Percentiles rank a stretch among this genome's conserved stretches.
phyloP scores from a whole-genome alignment of 2,113 vertebrate species.

The Loxodonta africana region DNA sequence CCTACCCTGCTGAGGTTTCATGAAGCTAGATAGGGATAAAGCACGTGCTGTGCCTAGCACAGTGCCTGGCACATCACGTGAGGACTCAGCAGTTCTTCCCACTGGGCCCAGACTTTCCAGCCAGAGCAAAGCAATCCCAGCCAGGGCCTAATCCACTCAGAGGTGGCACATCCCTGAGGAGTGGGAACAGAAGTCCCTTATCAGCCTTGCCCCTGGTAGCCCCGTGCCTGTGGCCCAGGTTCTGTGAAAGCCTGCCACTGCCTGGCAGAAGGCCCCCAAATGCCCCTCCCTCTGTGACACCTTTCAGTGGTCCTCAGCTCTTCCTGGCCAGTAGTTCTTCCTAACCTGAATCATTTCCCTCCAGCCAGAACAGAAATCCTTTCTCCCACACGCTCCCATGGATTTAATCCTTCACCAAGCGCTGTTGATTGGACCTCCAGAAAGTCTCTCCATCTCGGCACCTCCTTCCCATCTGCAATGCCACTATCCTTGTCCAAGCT shows the following conservation, averaged over 20 bases:
- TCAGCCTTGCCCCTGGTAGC: background rate
- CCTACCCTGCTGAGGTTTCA: background rate
- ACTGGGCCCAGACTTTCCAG: background rate
- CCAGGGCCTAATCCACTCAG: background rate
- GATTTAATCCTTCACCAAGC: background rate
- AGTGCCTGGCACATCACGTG: too few species aligned
- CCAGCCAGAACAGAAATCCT: conserved; percentile 5
- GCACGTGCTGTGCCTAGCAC: background rate
- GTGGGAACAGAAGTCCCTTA: background rate
- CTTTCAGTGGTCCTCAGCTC: background rate
- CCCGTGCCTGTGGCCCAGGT: background rate
- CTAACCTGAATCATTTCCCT: background rate
- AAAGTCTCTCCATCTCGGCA: background rate
- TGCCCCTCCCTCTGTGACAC: background rate
- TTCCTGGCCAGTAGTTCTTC: background rate
- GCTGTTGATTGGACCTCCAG: background rate
- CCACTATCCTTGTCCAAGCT: background rate
- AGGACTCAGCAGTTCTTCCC: background rate
- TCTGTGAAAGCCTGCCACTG: background rate
- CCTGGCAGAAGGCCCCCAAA: background rate
- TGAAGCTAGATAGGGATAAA: background rate
- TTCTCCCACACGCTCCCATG: background rate
- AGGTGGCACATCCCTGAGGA: background rate
- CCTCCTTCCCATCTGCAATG: background rate
- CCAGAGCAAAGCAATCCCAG: background rate